phyloP scores from a whole-genome alignment of 2,113 vertebrate genomes.

The Crotalus horridus region DNA sequence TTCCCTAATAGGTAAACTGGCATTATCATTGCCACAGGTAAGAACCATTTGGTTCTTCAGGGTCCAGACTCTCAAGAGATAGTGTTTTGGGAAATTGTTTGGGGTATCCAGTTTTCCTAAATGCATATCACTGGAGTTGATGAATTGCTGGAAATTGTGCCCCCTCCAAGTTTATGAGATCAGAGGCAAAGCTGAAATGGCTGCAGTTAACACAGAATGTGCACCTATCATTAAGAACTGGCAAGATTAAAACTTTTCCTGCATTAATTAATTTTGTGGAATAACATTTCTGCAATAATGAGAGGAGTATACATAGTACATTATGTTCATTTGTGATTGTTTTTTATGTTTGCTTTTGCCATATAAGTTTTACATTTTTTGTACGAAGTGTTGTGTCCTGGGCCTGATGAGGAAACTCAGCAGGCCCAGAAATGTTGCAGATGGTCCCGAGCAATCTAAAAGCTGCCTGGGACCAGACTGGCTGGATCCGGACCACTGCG shows the following conservation, averaged over 20 bases:
- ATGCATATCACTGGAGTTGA: neutral
- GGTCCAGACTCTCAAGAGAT: neutral
- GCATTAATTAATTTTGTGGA: neutral
- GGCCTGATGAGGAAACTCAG: no score
- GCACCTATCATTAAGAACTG: neutral
- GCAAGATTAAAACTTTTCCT: neutral
- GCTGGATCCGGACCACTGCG: no score
- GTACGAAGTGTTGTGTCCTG: neutral
- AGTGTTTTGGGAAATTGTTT: neutral
- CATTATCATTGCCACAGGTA: neutral
- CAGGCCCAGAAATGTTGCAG: no score
- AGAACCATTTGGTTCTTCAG: neutral
- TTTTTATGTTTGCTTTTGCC: neutral
- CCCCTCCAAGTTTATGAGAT: neutral
- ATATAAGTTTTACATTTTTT: neutral
- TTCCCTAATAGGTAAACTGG: neutral
- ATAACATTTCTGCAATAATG: neutral
- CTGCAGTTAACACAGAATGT: neutral
- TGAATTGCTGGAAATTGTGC: neutral
- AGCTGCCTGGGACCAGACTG: no score
- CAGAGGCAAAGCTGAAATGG: neutral
- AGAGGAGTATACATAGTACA: neutral
- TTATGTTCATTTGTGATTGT: neutral
- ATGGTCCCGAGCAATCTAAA: no score
- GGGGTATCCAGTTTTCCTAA: neutral